phyloP scores from a whole-genome alignment of 2,888 invertebrate species.

The Drosophila trichaetosa region DNA sequence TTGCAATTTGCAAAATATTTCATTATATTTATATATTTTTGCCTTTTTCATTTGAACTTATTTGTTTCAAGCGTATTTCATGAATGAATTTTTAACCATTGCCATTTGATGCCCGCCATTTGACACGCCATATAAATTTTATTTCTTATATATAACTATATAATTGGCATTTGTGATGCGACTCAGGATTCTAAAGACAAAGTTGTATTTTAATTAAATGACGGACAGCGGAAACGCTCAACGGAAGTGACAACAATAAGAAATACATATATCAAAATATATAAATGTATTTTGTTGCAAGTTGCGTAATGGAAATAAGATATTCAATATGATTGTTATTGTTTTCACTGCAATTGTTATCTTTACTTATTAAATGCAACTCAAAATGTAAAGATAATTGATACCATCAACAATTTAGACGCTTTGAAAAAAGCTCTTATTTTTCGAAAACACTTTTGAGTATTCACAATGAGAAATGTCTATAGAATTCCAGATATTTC shows the following conservation, averaged over 20 bases:
- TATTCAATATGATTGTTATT: neutral
- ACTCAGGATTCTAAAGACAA: constrained; percentile 13
- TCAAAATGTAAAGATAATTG: neutral
- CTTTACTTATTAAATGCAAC: neutral
- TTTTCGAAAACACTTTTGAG: no score
- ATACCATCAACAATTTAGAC: neutral
- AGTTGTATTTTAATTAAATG: constrained; percentile 14
- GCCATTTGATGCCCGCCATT: constrained; percentile 49
- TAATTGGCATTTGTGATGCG: constrained; percentile 22
- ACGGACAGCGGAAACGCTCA: constrained; percentile 51
- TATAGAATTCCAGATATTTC: no score
- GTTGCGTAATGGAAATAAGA: constrained; percentile 10
- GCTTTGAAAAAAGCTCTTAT: neutral
- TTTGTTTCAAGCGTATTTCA: constrained; percentile 49
- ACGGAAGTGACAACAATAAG: constrained; percentile 54
- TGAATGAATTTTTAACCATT: constrained; percentile 57
- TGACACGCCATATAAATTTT: constrained; percentile 16
- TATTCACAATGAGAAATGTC: no score
- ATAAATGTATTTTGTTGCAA: neutral
- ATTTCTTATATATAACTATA: constrained; percentile 8
- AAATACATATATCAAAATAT: neutral
- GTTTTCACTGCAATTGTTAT: neutral
- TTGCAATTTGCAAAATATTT: constrained; percentile 65
- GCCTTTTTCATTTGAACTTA: constrained; percentile 18
- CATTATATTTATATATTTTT: constrained; percentile 15